Base-by-base conservation (phyloP, 2,888 invertebrate species). In the Plemyria rubiginata region DNA sequence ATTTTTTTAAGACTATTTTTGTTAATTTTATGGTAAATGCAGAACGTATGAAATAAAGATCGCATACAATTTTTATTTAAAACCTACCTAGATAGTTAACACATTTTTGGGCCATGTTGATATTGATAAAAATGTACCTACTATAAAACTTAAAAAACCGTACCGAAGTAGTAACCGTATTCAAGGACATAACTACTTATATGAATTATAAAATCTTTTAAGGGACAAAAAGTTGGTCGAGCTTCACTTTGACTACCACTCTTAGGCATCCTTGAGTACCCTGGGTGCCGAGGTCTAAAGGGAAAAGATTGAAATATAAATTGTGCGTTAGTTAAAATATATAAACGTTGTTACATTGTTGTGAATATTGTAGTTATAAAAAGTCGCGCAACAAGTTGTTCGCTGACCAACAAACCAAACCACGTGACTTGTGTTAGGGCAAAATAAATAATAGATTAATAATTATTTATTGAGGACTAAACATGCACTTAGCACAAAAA, bases 331-430 rank as follows among this genome's bases (percentile, higher is more conserved):
- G 40, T 51, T 59, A 52, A 36, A 59, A 51, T 43, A 49, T 36
- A 49, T 54, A 50, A 36, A 60, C 8, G 57, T 64, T 58, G 59
- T 66, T 65, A 40, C 51, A 60, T 62, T 66, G 60, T 67, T 61
- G 45, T 65, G 66, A 70, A 11, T 62, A 50, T 16, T 45, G 45
- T 45, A 45, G 16, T 7, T 11, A 45, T 8, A 16, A 43, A 8
- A 15, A 7, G 13, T 16, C 16, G 11, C 5, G 11, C 8, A 38
- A 7, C 2, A 8, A 11, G 36, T 38, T 38, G 32, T 32, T 6
- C 32, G 32, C 32, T 32, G 32, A 32, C 32, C 8, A 8, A 32
- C 7, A 0, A 32, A 32, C 32, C 7, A 0, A 32, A 32, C 32
- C 32, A 32, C 22, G 22, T 32, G 32, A 32, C 4, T 6, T 32